Base-by-base conservation (phyloP, 2,797 vertebrate species). In the Fistularia tabacaria region DNA sequence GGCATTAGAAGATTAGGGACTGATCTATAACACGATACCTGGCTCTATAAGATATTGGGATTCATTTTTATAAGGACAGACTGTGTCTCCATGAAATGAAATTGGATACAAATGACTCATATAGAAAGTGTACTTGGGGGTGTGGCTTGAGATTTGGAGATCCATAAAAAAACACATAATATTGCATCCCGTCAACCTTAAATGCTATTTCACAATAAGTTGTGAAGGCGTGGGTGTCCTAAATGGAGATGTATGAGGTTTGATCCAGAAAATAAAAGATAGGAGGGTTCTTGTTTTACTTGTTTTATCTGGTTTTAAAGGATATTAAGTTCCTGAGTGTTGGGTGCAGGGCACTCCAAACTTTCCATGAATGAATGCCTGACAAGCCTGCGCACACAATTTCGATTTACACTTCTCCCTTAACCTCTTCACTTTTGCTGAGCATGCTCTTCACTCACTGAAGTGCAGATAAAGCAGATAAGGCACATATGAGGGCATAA, bases 21-120 rank as follows among this genome's bases (percentile, higher is more conserved):
- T 13, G n/a, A 46, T 40, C 10, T 47, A 38, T 40, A 39, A 14
- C 7, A 14, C 25, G 53, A 40, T 46, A 25, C 46, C 48, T 42
- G 15, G 39, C 55, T 36, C 46, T 40, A 36, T 42, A 49, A 42
- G 42, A 54, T 59, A 54, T 3, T 6, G 6, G 41, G 49, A 57
- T 53, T 39, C 7, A 49, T 47, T 64, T 80, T 66, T 64, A 66
- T 51, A 53, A 55, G 52, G 12, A 56, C 60, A 66, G 50, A 44
- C 53, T 3, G 9, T n/a, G 44, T 40, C 56, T 57, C 49, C 12
- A 38, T 68, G 41, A 54, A 70, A 61, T 61, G 64, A 73, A 79
- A 79, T 58, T 67, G 48, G 61, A 76, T 45, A 57, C 3, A 42
- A 59, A 59, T 69, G 77, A 74, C 60, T 72, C 63, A 67, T 51